phyloP scores from a whole-genome alignment of 1,140 invertebrate genomes.

The Gonatopus flavifemur region DNA sequence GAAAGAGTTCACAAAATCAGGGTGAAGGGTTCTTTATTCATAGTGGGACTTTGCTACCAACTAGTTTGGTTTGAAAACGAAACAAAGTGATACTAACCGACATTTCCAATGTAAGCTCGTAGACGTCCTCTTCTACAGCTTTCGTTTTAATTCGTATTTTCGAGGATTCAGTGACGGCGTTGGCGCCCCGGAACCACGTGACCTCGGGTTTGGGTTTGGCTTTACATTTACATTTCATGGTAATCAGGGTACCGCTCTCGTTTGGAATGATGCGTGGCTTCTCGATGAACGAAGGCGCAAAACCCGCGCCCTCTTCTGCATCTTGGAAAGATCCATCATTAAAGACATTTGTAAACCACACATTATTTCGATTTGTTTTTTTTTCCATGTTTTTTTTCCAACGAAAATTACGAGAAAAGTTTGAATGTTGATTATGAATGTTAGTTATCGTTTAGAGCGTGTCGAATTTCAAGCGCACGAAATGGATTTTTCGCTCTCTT shows the following conservation, averaged over 20 bases:
- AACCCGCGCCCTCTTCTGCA: constrained; percentile 85
- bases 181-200: constrained; percentile 87
- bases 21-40: too few species aligned
- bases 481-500: too few species aligned
- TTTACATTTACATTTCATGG: constrained; percentile 94
- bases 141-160: constrained; percentile 82
- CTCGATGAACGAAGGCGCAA: constrained; percentile 92
- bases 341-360: constrained; percentile 27
- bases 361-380: too few species aligned
- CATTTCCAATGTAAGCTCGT: constrained; percentile 85
- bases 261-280: constrained; percentile 98
- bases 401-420: neutral
- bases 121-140: constrained; percentile 79
- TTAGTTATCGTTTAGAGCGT: too few species aligned
- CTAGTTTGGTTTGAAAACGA: too few species aligned
- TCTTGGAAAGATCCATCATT: constrained; percentile 65
- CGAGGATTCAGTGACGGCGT: constrained; percentile 79
- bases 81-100: too few species aligned
- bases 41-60: too few species aligned
- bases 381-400: too few species aligned
- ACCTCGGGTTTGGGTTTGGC: constrained; percentile 88
- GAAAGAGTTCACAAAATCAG: constrained; percentile 1
- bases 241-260: constrained; percentile 91
- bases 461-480: too few species aligned
- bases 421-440: neutral